These are phyloP conservation scores for Venturia canescens DNA, from an alignment of 1,140 invertebrate species.

Conservation along the genomic window DNA sequence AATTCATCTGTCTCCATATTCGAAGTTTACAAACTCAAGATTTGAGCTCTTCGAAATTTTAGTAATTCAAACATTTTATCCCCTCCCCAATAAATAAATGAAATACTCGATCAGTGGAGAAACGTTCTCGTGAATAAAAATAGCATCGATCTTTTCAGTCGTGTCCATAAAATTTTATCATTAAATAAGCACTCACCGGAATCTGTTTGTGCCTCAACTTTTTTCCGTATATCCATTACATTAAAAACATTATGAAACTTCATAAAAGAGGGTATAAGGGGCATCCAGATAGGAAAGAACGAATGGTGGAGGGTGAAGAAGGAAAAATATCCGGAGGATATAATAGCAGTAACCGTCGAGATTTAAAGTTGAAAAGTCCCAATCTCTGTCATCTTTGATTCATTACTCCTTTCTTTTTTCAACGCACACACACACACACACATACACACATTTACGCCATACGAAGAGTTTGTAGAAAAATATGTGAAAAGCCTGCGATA, in stretches of 20 bases:
- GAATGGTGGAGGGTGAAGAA: neutral
- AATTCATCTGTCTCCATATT: too few relatives aligned
- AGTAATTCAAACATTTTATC: too few relatives aligned
- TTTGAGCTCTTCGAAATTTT: too few relatives aligned
- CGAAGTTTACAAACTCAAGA: too few relatives aligned
- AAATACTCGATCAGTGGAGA: too few relatives aligned
- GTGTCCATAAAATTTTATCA: neutral
- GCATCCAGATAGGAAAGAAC: neutral
- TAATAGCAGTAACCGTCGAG: constrained; percentile 7
- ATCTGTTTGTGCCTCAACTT: neutral
- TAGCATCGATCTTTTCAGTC: too few relatives aligned
- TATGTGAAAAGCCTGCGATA: neutral
- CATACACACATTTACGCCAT: too few relatives aligned
- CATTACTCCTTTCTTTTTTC: neutral
- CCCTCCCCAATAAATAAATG: too few relatives aligned
- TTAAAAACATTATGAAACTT: neutral
- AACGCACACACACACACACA: neutral
- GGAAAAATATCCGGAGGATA: constrained; percentile 6
- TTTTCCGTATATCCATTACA: neutral
- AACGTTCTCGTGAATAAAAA: too few relatives aligned
- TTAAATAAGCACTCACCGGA: neutral
- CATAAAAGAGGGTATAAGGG: neutral
- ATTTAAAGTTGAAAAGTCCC: neutral
- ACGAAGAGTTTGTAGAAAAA: neutral
- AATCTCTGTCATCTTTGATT: constrained; percentile 4